Base-by-base conservation (phyloP, 1,140 invertebrate genomes). In the Hyphantria cunea region DNA sequence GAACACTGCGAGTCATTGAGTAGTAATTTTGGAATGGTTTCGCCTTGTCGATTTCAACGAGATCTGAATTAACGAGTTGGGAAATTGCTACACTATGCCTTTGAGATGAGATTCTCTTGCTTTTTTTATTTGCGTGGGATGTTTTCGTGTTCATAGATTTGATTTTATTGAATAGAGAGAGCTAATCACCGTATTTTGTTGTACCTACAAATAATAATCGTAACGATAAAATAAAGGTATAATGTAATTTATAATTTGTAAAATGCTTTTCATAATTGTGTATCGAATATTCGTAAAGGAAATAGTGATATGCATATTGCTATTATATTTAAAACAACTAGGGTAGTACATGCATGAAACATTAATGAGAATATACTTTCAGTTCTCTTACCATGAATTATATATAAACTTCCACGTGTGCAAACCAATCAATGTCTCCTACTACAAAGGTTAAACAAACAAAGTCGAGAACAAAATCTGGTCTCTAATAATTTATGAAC, bases 11-110 rank as follows among this genome's bases (percentile, higher is more conserved):
- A 75, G 69, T 75, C 69, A 75, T 55, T 55, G 44, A 67, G 32
- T 51, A 59, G 64, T 72, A 64, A 69, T 75, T 72, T 69, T 25
- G 42, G 45, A 66, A 69, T 70, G 62, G 71, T 44, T 68, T 54
- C 59, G 72, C 60, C 53, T 53, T 65, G 69, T 75, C 72, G 62
- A 69, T 68, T 65, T 49, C 62, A 55, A 69, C 69, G 53, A 72
- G 64, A 62, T 67, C 59, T 67, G 65, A 71, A 69, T 72, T 66
- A 71, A 66, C 70, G 67, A 73, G 55, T 66, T 44, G 17, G 44
- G 63, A 51, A 65, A 61, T 47, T 47, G 55, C 58, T 65, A 47
- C 50, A 56, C 53, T 56, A 53, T 52, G 14, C 11, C 33, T 17
- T 12, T 42, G 42, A 44, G 41, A 3, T 45, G 17, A 47, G 25